Base-by-base conservation (phyloP, 2,113 vertebrate species). In the Pyrgilauda ruficollis region DNA sequence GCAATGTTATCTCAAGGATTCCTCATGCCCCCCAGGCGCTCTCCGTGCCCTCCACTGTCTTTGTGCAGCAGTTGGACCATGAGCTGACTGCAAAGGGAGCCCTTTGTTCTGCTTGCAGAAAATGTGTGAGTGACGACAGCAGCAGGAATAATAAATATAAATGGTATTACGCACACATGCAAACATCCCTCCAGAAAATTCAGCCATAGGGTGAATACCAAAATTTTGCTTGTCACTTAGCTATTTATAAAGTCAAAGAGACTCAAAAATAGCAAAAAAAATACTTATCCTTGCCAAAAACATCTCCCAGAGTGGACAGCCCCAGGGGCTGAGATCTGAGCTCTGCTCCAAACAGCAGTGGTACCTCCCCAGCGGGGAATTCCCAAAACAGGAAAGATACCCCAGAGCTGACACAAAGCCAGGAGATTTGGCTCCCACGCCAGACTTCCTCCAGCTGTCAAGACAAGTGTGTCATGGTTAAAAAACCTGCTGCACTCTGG, bases 141-240 rank as follows among this genome's bases (percentile, higher is more conserved):
- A 83, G 72, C 6, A 92, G 30, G 83, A 92, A 86, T 86, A 90
- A 92, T 80, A 94, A 80, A 93, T 80, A 86, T 37, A 84, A 94
- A 80, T 17, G 46, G 30, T 46, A 77, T 93, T 92, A 86, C 37
- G 4, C 64, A 92, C 49, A 79, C 59, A 59, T 5, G 43, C 66
- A 90, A 88, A 96, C 49, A 52, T 69, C 62, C 53, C 73, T 1
- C 1, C 0, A 0, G 64, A 94, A 96, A 88, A 96, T 52, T 94
- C 93, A 95, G 94, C 95, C 95, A 86, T 53, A 89, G 94, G 79
- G 69, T 68, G 97, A 97, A 97, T 91, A 95, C 50, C 90, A 82
- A 95, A 86, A 86, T 94, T 97, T 97, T 93, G 91, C 89, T 97
- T 96, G 94, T 97, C 90, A 94, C 93, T 95, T 82, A 81, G 94